Evolutionary conservation across 2,113 vertebrate genomes (phyloP), one percentile per base, ranked within the genome.

Genomic region (Suricata suricatta): DNA sequence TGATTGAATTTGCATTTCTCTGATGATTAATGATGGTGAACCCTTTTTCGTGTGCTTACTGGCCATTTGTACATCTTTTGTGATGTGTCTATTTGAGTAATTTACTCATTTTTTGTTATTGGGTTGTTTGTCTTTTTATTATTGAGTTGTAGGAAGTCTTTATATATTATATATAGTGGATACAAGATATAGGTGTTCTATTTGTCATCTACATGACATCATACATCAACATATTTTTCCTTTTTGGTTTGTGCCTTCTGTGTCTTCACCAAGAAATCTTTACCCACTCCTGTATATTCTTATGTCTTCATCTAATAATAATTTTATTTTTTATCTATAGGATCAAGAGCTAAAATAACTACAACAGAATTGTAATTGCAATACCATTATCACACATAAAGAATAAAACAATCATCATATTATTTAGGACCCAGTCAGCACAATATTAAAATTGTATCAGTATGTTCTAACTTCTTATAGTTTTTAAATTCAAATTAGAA

Each of bases 231-330:
- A 47, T 47, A 47, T 47, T 47, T 84, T 81, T 47, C 21, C 87
- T 81, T 90, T 91, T 64, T 71, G 52, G 41, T 66, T 64, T 44
- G 57, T 85, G 33, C 54, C 60, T 94, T 89, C 85, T 88, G 35
- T 97, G 54, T 68, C 54, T 44, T 95, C 68, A 72, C 41, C 27
- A 82, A 86, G 68, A 95, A 81, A 93, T 68, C 57, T 94, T 88
- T 21, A 72, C 54, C 66, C 68, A 57, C 3, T 10, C 13, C 25
- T 81, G 17, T 81, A 27, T 86, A 90, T 23, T 76, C 2, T 50
- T 72, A 89, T 64, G 13, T 93, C 72, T 83, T 71, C 57, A 50
- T 95, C 50, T 84, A 57, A 31, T 68, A 16, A 80, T 13, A 80
- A 81, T 81, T 29, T 89, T 81, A 13, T 77, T 72, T 13, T 88